Conservation (phyloP, 2,113 vertebrate genomes). For the Polyodon spathula region DNA sequence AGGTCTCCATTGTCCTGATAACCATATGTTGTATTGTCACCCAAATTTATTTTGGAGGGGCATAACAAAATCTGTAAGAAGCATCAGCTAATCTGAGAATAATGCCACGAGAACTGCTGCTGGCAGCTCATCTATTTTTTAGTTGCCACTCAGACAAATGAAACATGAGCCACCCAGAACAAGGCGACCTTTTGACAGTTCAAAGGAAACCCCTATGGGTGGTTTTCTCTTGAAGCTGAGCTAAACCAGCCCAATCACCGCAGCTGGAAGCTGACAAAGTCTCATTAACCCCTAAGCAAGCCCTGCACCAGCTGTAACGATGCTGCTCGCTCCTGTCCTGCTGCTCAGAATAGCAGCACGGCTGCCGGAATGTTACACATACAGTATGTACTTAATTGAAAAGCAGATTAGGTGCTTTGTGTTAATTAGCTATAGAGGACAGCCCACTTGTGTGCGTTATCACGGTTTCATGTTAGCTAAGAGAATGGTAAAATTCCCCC, state of each 20-base stretch:
- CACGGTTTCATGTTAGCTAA: conserved; percentile 79
- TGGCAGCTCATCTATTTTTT: conserved; percentile 99
- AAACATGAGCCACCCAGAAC: conserved; percentile 99
- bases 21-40: conserved; percentile 39
- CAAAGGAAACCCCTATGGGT: conserved; percentile 98
- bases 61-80: conserved; percentile 44
- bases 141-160: conserved; percentile 99
- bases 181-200: conserved; percentile 99
- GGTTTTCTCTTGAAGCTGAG: conserved; percentile 94
- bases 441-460: conserved; percentile 81
- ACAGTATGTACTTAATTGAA: conserved; percentile 87
- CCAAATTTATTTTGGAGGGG: conserved; percentile 39
- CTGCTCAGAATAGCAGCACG: conserved; percentile 65
- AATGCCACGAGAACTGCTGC: conserved; percentile 84
- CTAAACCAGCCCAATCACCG: conserved; percentile 76
- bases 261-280: conserved; percentile 91
- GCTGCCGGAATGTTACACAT: conserved; percentile 71
- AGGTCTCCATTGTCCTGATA: background rate
- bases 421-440: conserved; percentile 75
- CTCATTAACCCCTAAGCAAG: conserved; percentile 99
- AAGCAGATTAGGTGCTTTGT: conserved; percentile 72
- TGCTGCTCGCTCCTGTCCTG: conserved; percentile 67
- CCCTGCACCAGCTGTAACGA: conserved; percentile 87
- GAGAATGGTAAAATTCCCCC: conserved; percentile 77
- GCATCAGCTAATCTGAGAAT: conserved; percentile 82